phyloP scores from a whole-genome alignment of 2,888 invertebrate genomes.

The Macaria notata region DNA sequence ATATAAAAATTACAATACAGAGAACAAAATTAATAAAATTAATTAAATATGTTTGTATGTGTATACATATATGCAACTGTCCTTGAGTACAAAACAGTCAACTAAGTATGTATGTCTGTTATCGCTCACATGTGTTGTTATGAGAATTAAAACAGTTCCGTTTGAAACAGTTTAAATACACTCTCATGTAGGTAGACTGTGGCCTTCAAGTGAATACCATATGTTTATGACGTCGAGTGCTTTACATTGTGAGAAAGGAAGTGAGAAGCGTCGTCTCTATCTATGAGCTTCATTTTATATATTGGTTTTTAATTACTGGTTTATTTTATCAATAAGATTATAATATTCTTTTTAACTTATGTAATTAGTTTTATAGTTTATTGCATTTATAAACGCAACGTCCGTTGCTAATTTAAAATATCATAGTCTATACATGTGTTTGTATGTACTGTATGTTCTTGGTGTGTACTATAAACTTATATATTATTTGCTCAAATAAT shows the following conservation, averaged over 20 bases:
- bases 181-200: conserved; percentile 31
- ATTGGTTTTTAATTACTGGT: neutral
- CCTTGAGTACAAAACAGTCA: conserved; percentile 5
- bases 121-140: conserved; percentile 4
- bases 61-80: neutral
- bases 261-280: conserved; percentile 4
- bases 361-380: too few relatives aligned
- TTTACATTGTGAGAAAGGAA: conserved; percentile 7
- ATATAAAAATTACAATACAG: too few relatives aligned
- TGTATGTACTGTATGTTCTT: too few relatives aligned
- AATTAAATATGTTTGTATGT: too few relatives aligned
- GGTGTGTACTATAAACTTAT: too few relatives aligned
- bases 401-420: too few relatives aligned
- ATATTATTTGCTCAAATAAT: neutral
- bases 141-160: conserved; percentile 2
- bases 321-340: too few relatives aligned
- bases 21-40: too few relatives aligned
- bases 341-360: too few relatives aligned
- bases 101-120: neutral
- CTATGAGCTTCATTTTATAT: neutral
- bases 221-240: conserved; percentile 39
- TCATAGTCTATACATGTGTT: neutral
- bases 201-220: conserved; percentile 41
- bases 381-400: neutral
- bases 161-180: conserved; percentile 22